phyloP scores from a whole-genome alignment of 2,797 vertebrate species.

The Hozukius guyotensis region DNA sequence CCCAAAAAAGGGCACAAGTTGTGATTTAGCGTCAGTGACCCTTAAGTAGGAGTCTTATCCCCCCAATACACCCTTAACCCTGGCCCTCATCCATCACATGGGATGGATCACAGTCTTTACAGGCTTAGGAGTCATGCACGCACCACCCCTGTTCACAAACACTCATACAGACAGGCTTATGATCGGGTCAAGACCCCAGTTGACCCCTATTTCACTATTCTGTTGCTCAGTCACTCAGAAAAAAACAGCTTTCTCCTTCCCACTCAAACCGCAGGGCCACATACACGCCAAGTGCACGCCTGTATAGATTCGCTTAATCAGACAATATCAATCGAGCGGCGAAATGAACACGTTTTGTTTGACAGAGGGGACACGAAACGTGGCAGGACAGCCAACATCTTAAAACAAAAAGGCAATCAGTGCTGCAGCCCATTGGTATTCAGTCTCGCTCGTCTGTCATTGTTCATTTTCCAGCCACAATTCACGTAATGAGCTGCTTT shows the following conservation, averaged over 20 bases:
- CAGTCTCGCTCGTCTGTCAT: slow-evolving; percentile 63
- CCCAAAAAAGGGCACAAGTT: slow-evolving; percentile 15
- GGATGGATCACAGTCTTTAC: slow-evolving; percentile 65
- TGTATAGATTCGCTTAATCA: slow-evolving; percentile 16
- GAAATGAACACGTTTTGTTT: slow-evolving; percentile 33
- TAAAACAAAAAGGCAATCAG: slow-evolving; percentile 74
- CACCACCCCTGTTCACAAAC: slow-evolving; percentile 56
- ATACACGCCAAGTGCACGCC: background rate
- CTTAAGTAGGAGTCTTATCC: slow-evolving; percentile 48
- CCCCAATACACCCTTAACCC: slow-evolving; percentile 62
- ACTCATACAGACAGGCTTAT: slow-evolving; percentile 61
- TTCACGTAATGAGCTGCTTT: slow-evolving; percentile 75
- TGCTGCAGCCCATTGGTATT: slow-evolving; percentile 67
- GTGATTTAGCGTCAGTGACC: slow-evolving; percentile 57
- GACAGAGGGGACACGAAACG: slow-evolving; percentile 41
- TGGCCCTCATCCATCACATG: slow-evolving; percentile 76
- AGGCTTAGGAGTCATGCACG: slow-evolving; percentile 67
- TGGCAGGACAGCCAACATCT: slow-evolving; percentile 55
- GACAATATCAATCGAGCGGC: slow-evolving; percentile 8
- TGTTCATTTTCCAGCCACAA: slow-evolving; percentile 74
- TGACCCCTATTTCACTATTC: slow-evolving; percentile 69
- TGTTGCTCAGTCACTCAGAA: slow-evolving; percentile 58
- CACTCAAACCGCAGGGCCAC: slow-evolving; percentile 5
- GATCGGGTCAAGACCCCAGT: slow-evolving; percentile 67
- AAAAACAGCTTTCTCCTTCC: slow-evolving; percentile 20